A percentile compares a stretch with the other conserved stretches of the same genome.
phyloP scores from a whole-genome alignment of 1,140 invertebrate genomes.

The Bombus vancouverensis region DNA sequence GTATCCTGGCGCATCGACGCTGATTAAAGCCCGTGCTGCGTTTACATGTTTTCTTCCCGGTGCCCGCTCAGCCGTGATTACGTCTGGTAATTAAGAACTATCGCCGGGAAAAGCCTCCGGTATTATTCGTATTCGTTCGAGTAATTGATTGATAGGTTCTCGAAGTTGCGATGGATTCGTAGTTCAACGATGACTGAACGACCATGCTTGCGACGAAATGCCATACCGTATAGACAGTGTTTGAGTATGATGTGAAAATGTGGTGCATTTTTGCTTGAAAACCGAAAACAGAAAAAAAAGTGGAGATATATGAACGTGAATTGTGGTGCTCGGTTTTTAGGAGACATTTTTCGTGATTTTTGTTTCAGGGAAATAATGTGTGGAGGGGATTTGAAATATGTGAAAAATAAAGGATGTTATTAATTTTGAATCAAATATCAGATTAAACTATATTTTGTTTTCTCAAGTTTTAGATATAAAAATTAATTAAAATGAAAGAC shows the following conservation, averaged over 20 bases:
- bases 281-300: background rate
- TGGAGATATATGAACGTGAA: conserved; percentile 9
- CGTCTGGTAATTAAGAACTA: conserved; percentile 67
- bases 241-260: background rate
- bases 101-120: conserved; percentile 40
- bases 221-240: background rate
- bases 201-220: conserved; percentile 51
- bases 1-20: conserved; percentile 61
- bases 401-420: background rate
- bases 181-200: conserved; percentile 65
- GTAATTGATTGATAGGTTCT: conserved; percentile 71
- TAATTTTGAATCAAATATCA: background rate
- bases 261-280: conserved; percentile 8
- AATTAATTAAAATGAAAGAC: background rate
- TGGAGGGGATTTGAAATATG: background rate
- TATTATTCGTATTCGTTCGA: conserved; percentile 65
- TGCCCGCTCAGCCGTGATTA: conserved; percentile 45
- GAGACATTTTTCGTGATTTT: background rate
- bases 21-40: conserved; percentile 63
- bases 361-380: too few relatives aligned
- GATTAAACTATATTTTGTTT: background rate
- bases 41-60: conserved; percentile 65
- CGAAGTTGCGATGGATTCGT: conserved; percentile 55
- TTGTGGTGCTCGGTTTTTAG: background rate
- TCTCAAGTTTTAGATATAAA: background rate